Evolutionary conservation across 2,113 vertebrate genomes (phyloP), one percentile per base, ranked within the genome.

Genomic region (Charina bottae): DNA sequence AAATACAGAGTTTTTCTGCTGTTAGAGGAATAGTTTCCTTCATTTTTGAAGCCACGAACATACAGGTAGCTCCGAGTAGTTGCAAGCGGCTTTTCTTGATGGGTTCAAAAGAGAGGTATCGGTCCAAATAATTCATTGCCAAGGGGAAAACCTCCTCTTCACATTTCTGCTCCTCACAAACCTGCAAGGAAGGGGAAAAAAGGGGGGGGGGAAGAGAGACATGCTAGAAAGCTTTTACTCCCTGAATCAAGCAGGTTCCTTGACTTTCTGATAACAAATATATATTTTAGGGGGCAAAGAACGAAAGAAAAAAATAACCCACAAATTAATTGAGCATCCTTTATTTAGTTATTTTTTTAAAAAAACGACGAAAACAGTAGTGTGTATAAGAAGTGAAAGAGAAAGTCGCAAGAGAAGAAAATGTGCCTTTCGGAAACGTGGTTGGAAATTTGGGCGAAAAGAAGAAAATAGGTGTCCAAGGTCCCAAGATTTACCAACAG

Each of bases 21-120:
- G 99, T 99, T 95, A 99, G 95, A 91, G 99, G 99, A 93, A 99
- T 98, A 8, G 99, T 99, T 96, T 99, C 99, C 98, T 99, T 99
- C 99, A 99, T 99, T 98, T 99, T 99, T 85, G 99, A 99, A 90
- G 99, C 99, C 96, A 99, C 97, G 97, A 99, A 99, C 99, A 99
- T 99, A 97, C 99, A 99, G 62, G 99, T 98, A 89, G 99, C 99
- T 96, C 99, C 99, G 85, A 99, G 98, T 96, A 99, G 98, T 97
- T 99, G 99, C 95, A 99, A 98, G 92, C 98, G 97, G 93, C 97
- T 98, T 96, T 99, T 99, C 96, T 98, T 98, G 94, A 98, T 98
- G 88, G 98, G 98, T 96, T 99, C 98, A 84, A 99, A 98, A 46
- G 99, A 99, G 97, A 99, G 97, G 97, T 98, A 99, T 97, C 99